Evolutionary conservation across 2,113 vertebrate species (phyloP), one percentile per base, ranked within the genome.

Genomic region (Lophotis ruficrista): DNA sequence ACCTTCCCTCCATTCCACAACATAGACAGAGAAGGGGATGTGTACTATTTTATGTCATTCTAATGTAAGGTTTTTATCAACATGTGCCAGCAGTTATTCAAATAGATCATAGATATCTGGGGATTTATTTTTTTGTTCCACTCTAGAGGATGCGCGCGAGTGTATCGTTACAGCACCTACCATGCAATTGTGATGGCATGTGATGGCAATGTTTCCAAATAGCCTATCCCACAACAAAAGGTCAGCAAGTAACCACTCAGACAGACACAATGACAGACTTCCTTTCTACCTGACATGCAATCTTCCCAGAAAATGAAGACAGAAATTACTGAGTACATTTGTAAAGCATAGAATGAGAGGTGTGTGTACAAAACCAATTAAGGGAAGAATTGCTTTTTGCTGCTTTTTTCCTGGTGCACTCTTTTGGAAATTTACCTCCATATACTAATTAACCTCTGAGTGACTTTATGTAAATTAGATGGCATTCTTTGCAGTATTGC

Each of bases 401-500:
- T 81, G 71, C 73, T 91, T 95, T 92, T 94, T 58, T 96, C 61
- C 70, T 94, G 57, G 89, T 92, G 72, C 38, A 57, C 51, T 89
- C 81, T 94, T 95, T 93, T 92, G 77, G 92, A 98, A 97, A 97
- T 97, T 96, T 97, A 96, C 95, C 65, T 96, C 84, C 86, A 95
- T 90, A 91, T 93, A 82, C 75, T 87, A 97, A 97, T 97, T 98
- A 97, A 97, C 79, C 69, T 97, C 78, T 96, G 61, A 51, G 93
- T 97, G 96, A 94, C 83, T 91, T 91, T 87, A 97, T 95, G 80
- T 93, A 98, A 98, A 97, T 91, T 83, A 89, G 50, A 94, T 79
- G 28, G 28, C 89, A 57, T 97, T 78, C 72, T 93, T 95, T 70
- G 94, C 86, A 81, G 43, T 79, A 96, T 89, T 93, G 41, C 66